Conservation (phyloP, 2,113 vertebrate species). For the Turnix velox region DNA sequence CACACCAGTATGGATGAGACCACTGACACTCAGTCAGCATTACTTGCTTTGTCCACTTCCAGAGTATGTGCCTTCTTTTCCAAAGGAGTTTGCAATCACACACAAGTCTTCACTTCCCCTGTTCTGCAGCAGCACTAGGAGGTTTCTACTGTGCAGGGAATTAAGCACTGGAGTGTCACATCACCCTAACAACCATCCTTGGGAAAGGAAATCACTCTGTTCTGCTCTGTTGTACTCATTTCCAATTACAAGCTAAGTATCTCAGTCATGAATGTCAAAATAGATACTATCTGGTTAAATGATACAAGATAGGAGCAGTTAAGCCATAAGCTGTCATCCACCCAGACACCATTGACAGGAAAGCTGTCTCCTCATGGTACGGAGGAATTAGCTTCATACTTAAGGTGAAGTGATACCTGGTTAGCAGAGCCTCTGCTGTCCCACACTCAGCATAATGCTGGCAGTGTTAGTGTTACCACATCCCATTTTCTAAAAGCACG, state of each 20-base stretch:
- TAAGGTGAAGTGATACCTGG: constrained; percentile 46
- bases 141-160: not conserved
- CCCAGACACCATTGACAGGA: constrained; percentile 29
- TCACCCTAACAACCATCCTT: constrained; percentile 3
- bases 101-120: accelerated
- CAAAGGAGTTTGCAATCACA: not conserved
- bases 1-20: accelerated
- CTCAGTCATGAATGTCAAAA: constrained; percentile 60
- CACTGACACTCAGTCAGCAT: not conserved
- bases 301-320: constrained; percentile 33
- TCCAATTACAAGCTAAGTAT: constrained; percentile 15
- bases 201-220: constrained; percentile 24
- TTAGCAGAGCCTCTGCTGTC: constrained; percentile 20
- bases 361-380: constrained; percentile 9
- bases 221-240: constrained; percentile 36
- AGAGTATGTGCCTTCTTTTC: not conserved
- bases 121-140: not conserved
- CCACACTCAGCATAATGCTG: not conserved
- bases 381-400: constrained; percentile 33
- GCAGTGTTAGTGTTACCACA: not conserved
- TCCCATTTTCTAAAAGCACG: not conserved
- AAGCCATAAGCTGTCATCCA: constrained; percentile 47
- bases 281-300: constrained; percentile 47
- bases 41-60: not conserved
- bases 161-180: not conserved